Evolutionary conservation across 2,797 vertebrate genomes (phyloP).

Genomic region (Takifugu rubripes): DNA sequence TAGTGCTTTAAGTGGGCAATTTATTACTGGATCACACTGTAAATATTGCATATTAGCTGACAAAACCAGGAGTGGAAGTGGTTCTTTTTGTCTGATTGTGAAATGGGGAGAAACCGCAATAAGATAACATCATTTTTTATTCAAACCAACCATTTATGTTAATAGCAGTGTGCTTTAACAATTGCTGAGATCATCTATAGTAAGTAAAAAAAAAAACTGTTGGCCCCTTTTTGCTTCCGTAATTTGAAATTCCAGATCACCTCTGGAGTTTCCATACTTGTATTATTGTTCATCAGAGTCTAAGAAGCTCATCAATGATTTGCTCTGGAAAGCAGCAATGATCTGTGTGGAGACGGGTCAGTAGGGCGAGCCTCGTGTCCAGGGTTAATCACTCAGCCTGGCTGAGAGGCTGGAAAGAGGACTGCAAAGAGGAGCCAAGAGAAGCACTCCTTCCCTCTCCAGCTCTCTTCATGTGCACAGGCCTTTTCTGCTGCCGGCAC

Average conservation of each 20-base stretch:
- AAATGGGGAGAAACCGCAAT: constrained; percentile 1
- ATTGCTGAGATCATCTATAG: background rate
- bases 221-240: constrained; percentile 7
- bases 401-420: constrained; percentile 73
- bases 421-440: constrained; percentile 63
- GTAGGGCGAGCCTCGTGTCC: constrained; percentile 41
- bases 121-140: no score
- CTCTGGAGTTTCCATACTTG: constrained; percentile 46
- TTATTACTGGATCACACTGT: constrained; percentile 54
- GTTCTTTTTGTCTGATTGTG: constrained; percentile 29
- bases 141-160: no score
- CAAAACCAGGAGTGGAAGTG: constrained; percentile 24
- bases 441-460: constrained; percentile 58
- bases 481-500: constrained; percentile 52
- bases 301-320: constrained; percentile 52
- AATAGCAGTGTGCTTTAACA: no score
- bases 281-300: constrained; percentile 70
- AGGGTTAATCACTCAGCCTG: constrained; percentile 73
- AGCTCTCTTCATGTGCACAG: constrained; percentile 52
- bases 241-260: constrained; percentile 16
- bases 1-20: constrained; percentile 57
- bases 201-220: constrained; percentile 14
- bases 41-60: constrained; percentile 47
- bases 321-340: constrained; percentile 34
- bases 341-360: constrained; percentile 50